phyloP scores from a whole-genome alignment of 2,113 vertebrate species.

The Otocyon megalotis region DNA sequence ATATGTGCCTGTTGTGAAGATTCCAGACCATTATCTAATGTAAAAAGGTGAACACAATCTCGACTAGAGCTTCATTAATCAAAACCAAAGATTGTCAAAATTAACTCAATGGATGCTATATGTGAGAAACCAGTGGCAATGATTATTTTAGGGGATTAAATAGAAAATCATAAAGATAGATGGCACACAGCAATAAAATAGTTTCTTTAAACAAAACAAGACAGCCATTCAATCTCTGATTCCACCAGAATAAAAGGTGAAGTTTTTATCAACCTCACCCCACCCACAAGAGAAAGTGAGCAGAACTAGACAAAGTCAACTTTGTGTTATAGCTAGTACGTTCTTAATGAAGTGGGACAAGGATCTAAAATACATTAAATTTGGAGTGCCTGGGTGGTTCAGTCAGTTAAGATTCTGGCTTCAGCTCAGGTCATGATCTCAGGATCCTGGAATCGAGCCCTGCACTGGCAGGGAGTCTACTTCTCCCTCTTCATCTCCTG shows the following conservation, averaged over 20 bases:
- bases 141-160: neutral
- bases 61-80: neutral
- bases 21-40: neutral
- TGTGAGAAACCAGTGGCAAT: neutral
- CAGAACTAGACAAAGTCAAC: neutral
- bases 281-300: neutral
- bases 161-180: neutral
- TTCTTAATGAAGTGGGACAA: neutral
- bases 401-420: neutral
- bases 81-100: conserved; percentile 20
- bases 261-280: neutral
- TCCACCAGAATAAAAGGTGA: neutral
- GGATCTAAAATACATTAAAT: neutral
- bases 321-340: neutral
- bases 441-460: no score
- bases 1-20: neutral
- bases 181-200: neutral
- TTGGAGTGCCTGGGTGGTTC: neutral
- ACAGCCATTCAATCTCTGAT: neutral
- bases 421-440: neutral
- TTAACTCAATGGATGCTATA: neutral
- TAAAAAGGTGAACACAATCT: conserved; percentile 8
- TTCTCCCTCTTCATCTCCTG: neutral
- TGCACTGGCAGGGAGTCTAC: neutral
- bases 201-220: conserved; percentile 23